A percentile compares a stretch with the other conserved stretches of the same genome.
Conservation (phyloP, 2,797 vertebrate species). For the Sternarchorhynchus goeldii region DNA sequence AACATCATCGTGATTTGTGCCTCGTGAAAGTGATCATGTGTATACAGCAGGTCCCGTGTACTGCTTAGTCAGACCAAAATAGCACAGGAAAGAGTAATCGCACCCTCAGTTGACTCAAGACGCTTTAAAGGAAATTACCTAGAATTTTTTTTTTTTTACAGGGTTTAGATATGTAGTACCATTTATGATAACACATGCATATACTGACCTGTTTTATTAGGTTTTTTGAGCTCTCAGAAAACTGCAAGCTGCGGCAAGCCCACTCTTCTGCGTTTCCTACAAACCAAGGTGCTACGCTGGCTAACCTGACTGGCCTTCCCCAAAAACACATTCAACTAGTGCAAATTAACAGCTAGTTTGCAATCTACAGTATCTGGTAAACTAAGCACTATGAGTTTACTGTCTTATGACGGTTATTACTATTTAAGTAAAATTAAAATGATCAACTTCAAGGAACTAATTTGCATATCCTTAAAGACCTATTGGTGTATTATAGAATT, state of each 20-base stretch:
- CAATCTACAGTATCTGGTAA: too few relatives aligned
- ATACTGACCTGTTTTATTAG: constrained; percentile 68
- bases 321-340: neutral
- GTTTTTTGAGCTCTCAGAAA: constrained; percentile 67
- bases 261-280: neutral
- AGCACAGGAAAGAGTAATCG: too few relatives aligned
- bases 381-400: neutral
- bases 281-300: neutral
- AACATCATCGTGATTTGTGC: too few relatives aligned
- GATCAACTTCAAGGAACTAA: too few relatives aligned
- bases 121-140: too few relatives aligned
- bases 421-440: too few relatives aligned
- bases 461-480: neutral
- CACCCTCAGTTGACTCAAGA: too few relatives aligned
- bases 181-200: constrained; percentile 73
- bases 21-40: too few relatives aligned
- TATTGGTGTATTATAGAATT: neutral
- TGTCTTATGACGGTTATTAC: too few relatives aligned
- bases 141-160: constrained; percentile 43
- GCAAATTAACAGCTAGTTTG: neutral
- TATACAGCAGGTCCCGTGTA: too few relatives aligned
- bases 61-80: too few relatives aligned
- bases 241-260: neutral
- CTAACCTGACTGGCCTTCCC: neutral
- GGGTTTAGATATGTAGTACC: constrained; percentile 69